Percentiles rank a stretch among this genome's conserved stretches.
Conservation (phyloP, 2,113 vertebrate genomes). For the Corythoichthys intestinalis region DNA sequence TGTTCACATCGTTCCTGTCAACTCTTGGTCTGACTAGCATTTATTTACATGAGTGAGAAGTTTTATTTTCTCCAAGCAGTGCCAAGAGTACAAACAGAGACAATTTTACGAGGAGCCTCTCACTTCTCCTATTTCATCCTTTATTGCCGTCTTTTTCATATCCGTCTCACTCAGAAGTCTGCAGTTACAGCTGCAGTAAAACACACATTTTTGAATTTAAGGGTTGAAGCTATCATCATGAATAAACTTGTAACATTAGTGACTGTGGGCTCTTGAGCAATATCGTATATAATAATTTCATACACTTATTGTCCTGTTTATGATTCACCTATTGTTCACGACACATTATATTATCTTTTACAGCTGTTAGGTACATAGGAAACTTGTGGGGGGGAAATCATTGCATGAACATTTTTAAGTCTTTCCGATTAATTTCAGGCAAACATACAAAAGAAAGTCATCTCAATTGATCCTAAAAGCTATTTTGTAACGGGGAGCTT, state of each 20-base stretch:
- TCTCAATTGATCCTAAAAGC: constrained; percentile 66
- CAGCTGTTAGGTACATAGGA: constrained; percentile 2
- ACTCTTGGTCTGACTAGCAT: not conserved
- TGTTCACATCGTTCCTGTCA: not conserved
- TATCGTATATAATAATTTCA: not conserved
- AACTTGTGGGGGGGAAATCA: constrained; percentile 40
- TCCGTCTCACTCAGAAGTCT: constrained; percentile 46
- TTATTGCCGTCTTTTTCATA: constrained; percentile 47
- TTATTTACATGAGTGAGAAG: constrained; percentile 29
- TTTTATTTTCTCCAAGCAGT: constrained; percentile 29
- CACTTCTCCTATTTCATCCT: constrained; percentile 42
- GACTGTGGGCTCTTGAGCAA: constrained; percentile 12
- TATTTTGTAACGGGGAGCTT: constrained; percentile 64
- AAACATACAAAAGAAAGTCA: constrained; percentile 68
- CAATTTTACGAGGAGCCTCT: constrained; percentile 48
- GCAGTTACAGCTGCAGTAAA: constrained; percentile 26
- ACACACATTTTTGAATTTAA: constrained; percentile 36
- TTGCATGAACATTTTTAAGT: constrained; percentile 63
- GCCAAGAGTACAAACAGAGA: constrained; percentile 26
- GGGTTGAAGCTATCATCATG: constrained; percentile 23
- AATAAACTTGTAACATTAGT: not conserved
- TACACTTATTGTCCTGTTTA: constrained; percentile 9
- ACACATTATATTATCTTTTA: constrained; percentile 34
- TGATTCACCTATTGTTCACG: not conserved
- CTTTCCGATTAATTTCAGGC: constrained; percentile 68